A percentile compares a stretch with the other conserved stretches of the same genome.
phyloP scores from a whole-genome alignment of 2,888 invertebrate species.

The Metallyticus violacea region DNA sequence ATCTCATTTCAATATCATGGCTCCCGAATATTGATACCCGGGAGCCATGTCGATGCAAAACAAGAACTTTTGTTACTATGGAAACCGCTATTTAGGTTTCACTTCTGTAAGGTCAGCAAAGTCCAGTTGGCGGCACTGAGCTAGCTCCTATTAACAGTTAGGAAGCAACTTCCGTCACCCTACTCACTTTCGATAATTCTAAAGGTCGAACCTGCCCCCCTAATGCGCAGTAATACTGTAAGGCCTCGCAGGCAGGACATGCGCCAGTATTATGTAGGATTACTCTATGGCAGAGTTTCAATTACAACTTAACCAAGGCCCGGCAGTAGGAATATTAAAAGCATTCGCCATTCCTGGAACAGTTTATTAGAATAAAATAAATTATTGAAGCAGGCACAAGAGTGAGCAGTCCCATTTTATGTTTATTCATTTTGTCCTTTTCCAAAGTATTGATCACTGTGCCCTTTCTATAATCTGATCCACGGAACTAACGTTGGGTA shows the following conservation, averaged over 20 bases:
- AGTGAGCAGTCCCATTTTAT: no score
- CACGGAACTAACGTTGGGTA: no score
- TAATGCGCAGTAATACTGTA: background rate
- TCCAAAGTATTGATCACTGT: no score
- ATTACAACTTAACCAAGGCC: background rate
- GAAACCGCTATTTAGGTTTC: background rate
- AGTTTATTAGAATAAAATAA: background rate
- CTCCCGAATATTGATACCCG: no score
- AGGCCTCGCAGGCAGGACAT: background rate
- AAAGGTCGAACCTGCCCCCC: background rate
- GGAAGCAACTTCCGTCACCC: background rate
- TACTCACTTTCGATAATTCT: background rate
- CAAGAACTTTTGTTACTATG: background rate
- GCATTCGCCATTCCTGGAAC: background rate
- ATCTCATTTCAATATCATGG: no score
- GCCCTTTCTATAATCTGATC: no score
- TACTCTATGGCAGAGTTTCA: background rate
- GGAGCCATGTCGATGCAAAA: no score
- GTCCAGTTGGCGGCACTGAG: background rate
- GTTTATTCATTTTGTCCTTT: no score
- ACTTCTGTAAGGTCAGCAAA: background rate
- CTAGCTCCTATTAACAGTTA: background rate
- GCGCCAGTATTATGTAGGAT: background rate
- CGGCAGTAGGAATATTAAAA: background rate
- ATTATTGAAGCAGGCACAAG: no score